Base-by-base conservation (phyloP, 1,140 invertebrate genomes). In the Caligus rogercresseyi region DNA sequence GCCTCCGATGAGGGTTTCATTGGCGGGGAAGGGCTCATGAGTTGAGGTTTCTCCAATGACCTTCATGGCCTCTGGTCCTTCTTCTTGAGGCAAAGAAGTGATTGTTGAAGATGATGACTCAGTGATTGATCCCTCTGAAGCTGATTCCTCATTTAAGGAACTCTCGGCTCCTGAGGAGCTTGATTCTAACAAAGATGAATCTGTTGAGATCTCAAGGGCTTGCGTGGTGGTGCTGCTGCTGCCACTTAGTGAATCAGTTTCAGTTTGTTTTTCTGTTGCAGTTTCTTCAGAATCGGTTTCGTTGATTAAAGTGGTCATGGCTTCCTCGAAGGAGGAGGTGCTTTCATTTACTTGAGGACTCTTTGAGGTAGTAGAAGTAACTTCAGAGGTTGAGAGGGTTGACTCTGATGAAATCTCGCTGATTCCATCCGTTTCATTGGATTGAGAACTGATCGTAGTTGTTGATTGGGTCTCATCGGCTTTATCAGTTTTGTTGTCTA, bases 211-310 rank as follows among this genome's bases (percentile, higher is more conserved):
- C 25, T 66, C 18, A 63, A 20, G 54, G 65, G 11, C 18, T 65
- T 64, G 26, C 16, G 52, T 54, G 15, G 21, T 18, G 7, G 16
- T 54, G 52, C 25, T 56, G 19, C 21, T 26, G 31, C 23, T 54
- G 64, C 52, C 20, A 65, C 31, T 43, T 1, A 55, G 18, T n/a
- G 23, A 20, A 16, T 26, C 21, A 0, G n/a, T 26, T 61, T 67
- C 65, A 25, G 56, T 11, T 4, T 65, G n/a, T 64, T 15, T 63
- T 67, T 66, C 65, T 64, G 70, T 64, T 26, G 53, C 65, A 26
- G 55, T 61, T 54, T 67, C 65, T 65, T 63, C 64, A 26, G 64
- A 25, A 57, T 26, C 18, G 19, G 15, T 18, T 16, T 60, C 15
- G 25, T 65, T 24, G 23, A 7, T 20, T 58, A 19, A 58, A n/a